Percentiles rank a stretch among this genome's conserved stretches.
These are phyloP conservation scores for Nemotelus nigrinus DNA, from an alignment of 2,888 invertebrate species.

Conservation along the genomic window DNA sequence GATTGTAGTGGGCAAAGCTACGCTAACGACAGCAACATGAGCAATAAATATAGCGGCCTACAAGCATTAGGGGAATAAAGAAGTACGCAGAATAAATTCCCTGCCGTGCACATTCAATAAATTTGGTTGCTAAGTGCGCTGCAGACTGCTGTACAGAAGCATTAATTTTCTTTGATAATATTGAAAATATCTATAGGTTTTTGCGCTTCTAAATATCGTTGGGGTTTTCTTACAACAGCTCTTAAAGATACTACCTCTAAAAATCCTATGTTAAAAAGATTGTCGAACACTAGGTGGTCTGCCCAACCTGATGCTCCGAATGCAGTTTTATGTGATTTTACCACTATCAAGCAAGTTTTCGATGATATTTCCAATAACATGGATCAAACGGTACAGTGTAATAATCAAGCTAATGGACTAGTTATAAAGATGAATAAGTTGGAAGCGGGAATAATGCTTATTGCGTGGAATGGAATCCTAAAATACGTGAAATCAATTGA, in stretches of 20 bases:
- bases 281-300: conserved; percentile 32
- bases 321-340: too few species aligned
- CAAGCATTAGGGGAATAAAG: conserved; percentile 56
- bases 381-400: conserved; percentile 11
- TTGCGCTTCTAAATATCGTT: conserved; percentile 43
- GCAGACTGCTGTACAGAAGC: conserved; percentile 39
- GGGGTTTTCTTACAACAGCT: conserved; percentile 19
- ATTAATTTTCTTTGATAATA: conserved; percentile 40
- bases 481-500: not conserved
- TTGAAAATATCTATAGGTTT: conserved; percentile 39
- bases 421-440: conserved; percentile 17
- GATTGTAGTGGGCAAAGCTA: conserved; percentile 45
- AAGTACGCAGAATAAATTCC: conserved; percentile 56
- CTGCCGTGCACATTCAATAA: conserved; percentile 56
- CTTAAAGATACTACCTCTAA: too few species aligned
- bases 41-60: conserved; percentile 56
- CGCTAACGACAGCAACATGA: conserved; percentile 56
- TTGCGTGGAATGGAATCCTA: conserved; percentile 7
- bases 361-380: conserved; percentile 13
- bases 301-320: conserved; percentile 28
- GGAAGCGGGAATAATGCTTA: conserved; percentile 14
- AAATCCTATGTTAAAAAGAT: not conserved
- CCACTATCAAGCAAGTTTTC: not conserved
- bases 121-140: conserved; percentile 54
- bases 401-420: conserved; percentile 14